Percentiles rank a stretch among this genome's conserved stretches.
Conservation (phyloP, 1,140 invertebrate genomes). For the Oscheius sp. region DNA sequence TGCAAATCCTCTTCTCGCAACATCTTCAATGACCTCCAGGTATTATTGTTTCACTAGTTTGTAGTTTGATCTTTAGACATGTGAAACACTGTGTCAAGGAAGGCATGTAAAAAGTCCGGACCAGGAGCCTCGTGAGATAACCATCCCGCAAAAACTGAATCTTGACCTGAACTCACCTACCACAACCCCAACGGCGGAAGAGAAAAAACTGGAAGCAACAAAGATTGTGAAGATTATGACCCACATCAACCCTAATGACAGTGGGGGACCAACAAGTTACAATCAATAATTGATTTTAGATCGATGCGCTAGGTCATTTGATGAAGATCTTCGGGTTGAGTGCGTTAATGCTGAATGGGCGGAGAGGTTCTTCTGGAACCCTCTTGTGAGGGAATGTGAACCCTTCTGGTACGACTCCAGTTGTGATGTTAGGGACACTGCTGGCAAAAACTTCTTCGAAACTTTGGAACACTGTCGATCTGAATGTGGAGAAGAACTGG, state of each 20-base stretch:
- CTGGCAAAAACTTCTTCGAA: slow-evolving; percentile 30
- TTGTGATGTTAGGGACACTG: slow-evolving; percentile 7
- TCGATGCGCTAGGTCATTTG: slow-evolving; percentile 10
- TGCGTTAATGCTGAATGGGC: slow-evolving; percentile 26
- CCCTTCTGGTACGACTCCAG: slow-evolving; percentile 34
- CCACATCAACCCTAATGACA: slow-evolving; percentile 23
- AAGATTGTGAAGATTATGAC: slow-evolving; percentile 3
- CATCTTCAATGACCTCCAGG: slow-evolving; percentile 42
- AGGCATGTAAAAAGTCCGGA: no score
- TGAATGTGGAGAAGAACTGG: slow-evolving; percentile 5
- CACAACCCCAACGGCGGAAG: not conserved
- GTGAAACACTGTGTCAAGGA: slow-evolving; percentile 20
- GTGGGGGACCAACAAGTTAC: not conserved
- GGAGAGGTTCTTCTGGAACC: slow-evolving; percentile 32
- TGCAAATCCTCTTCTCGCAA: slow-evolving; percentile 49
- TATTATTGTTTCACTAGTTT: not conserved
- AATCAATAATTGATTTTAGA: not conserved
- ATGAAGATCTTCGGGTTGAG: slow-evolving; percentile 23
- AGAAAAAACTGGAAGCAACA: slow-evolving; percentile 23
- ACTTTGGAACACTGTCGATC: slow-evolving; percentile 11
- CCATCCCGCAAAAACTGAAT: not conserved
- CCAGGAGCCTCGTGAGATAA: not conserved
- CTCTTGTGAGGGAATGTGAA: slow-evolving; percentile 23
- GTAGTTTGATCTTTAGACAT: slow-evolving; percentile 5
- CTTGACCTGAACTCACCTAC: not conserved